phyloP scores from a whole-genome alignment of 35 echinoderm and acorn worm genomes.

The Acanthaster planci region DNA sequence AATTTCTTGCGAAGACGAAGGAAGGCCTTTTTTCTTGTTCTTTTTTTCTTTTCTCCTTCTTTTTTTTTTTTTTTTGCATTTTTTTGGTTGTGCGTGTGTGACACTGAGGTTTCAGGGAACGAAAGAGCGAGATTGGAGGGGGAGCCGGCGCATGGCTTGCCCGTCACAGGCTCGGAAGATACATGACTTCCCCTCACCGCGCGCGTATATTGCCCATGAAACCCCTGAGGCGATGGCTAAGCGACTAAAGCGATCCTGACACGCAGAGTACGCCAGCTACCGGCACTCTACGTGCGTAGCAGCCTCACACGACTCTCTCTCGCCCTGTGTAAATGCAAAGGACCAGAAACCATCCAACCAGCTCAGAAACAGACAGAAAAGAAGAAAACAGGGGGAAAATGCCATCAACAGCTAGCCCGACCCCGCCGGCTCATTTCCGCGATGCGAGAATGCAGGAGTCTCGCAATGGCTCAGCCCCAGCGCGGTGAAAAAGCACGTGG shows the following conservation, averaged over 20 bases:
- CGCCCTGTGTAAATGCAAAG: neutral
- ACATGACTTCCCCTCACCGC: conserved; percentile 18
- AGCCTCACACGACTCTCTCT: neutral
- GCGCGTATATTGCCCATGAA: conserved; percentile 12
- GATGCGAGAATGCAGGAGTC: neutral
- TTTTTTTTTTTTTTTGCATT: no score
- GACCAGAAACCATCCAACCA: neutral
- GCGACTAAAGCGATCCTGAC: conserved; percentile 21
- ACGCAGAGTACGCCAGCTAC: neutral
- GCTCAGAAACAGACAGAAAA: neutral
- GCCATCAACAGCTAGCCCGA: neutral
- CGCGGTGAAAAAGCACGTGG: conserved; percentile 15
- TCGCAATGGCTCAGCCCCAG: neutral
- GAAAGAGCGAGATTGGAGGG: neutral
- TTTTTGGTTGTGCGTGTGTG: no score
- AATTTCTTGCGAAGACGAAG: conserved; percentile 22
- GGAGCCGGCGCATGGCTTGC: neutral
- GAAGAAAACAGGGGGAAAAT: no score
- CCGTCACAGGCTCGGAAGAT: neutral
- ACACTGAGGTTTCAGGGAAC: neutral
- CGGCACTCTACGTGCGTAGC: neutral
- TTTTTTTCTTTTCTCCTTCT: no score
- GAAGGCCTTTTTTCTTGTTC: no score
- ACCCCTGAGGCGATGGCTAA: conserved; percentile 6
- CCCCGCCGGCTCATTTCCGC: conserved; percentile 21